Base-by-base conservation (phyloP, 2,888 invertebrate species). In the Embidobia sp. region DNA sequence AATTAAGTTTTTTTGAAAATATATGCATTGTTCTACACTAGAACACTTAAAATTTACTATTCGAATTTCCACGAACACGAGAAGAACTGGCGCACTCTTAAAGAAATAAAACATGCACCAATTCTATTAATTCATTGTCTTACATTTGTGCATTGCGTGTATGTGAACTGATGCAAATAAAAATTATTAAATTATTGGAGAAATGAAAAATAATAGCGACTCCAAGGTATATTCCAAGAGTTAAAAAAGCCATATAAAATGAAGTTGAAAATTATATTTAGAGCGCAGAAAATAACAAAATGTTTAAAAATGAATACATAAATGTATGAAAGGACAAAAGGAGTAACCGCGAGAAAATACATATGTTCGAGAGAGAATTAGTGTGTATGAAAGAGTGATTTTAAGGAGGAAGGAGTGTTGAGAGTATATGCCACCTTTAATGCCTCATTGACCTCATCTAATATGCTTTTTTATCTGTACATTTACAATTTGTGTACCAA, bases 401-500 rank as follows among this genome's bases (percentile, higher is more conserved):
- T 59, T 57, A 57, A 55, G 57, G 57, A 72, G 67, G 53, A 53
- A 80, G 86, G 87, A 85, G 84, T 86, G 87, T 85, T 81, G 86
- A 86, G 86, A 85, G n/a, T n/a, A 86, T 84, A 83, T 74, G 88
- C 86, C 86, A 88, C 85, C 86, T 87, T 87, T 85, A 86, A 81
- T 88, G 88, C 89, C 89, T 89, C 89, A 88, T 89, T 88, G 87
- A 87, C 88, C 88, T 89, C 88, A 89, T 88, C 86, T 88, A 88
- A 89, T 67, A 76, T 87, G 89, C 89, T 89, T 89, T 89, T 89
- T 89, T 89, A 89, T 89, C 89, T 89, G 89, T 89, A 89, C 85
- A 88, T 89, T 89, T 89, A 89, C 89, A 89, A 89, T 88, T 89
- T 89, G 88, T 89, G 89, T 89, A 89, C 89, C 88, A 88, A 87